These are phyloP conservation scores for Drosophila mercatorum DNA, from an alignment of 2,888 invertebrate genomes.

Conservation along the genomic window DNA sequence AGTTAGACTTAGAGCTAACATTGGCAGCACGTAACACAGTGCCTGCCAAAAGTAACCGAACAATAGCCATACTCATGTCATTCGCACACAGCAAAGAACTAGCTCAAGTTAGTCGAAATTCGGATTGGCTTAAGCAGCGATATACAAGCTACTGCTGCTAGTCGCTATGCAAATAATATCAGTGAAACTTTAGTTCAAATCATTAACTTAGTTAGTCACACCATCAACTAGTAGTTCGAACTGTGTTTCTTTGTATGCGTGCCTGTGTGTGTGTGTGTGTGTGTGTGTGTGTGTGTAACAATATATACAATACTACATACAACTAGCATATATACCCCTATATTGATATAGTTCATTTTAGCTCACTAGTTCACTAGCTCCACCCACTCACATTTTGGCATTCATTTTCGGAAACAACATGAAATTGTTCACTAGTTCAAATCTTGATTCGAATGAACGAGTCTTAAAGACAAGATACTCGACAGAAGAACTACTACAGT, in stretches of 20 bases:
- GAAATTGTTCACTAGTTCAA: not conserved
- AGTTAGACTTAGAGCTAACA: conserved; percentile 4
- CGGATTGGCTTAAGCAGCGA: not conserved
- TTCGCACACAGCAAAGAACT: conserved; percentile 3
- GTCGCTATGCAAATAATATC: conserved; percentile 11
- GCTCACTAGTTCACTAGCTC: not conserved
- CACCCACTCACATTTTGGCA: not conserved
- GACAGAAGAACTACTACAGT: too few species aligned
- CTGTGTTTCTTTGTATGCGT: not conserved
- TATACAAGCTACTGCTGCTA: conserved; percentile 10
- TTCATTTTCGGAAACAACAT: not conserved
- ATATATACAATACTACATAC: not conserved
- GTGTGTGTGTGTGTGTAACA: not conserved
- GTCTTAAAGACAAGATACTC: not conserved
- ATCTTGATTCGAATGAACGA: not conserved
- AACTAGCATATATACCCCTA: not conserved
- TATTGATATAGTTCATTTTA: not conserved
- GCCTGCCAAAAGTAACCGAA: conserved; percentile 2
- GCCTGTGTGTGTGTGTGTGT: conserved; percentile 2
- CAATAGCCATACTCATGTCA: conserved; percentile 2
- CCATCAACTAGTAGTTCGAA: conserved; percentile 1
- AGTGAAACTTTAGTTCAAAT: not conserved
- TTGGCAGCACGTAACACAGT: conserved; percentile 9
- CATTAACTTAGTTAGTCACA: conserved; percentile 1
- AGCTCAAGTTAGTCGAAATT: conserved; percentile 5